These are phyloP conservation scores for Peromyscus californicus DNA, from an alignment of 2,113 vertebrate species.

Conservation along the genomic window DNA sequence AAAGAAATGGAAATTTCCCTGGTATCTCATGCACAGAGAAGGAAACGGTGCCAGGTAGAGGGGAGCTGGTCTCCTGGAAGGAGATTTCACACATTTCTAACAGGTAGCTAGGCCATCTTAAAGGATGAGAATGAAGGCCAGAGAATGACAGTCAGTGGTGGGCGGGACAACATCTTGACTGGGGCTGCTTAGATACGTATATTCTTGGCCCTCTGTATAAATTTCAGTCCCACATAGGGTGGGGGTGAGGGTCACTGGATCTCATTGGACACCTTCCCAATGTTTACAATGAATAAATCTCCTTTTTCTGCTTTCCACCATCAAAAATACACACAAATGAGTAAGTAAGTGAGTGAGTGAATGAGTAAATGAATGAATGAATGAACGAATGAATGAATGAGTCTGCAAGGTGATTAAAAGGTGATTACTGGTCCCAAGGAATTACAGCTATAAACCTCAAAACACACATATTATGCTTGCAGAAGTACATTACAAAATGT, in stretches of 20 bases:
- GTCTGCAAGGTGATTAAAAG: too few relatives aligned
- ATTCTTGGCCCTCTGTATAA: background rate
- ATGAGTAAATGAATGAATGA: too few relatives aligned
- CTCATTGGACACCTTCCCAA: background rate
- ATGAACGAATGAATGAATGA: too few relatives aligned
- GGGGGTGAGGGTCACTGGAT: background rate
- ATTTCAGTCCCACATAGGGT: background rate
- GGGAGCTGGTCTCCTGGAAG: background rate
- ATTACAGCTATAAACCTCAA: background rate
- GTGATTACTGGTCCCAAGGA: background rate
- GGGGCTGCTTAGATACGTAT: background rate
- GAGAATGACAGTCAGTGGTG: background rate
- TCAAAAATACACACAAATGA: background rate
- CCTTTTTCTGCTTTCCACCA: background rate
- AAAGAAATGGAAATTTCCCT: background rate
- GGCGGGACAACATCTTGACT: accelerated
- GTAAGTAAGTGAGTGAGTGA: background rate
- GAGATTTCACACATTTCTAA: background rate
- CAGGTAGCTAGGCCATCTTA: too few relatives aligned
- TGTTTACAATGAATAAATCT: background rate
- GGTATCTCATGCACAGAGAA: background rate
- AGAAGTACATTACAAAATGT: constrained; percentile 4
- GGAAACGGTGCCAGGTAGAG: background rate
- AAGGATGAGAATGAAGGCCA: background rate
- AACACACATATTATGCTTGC: background rate